Conservation (phyloP, 37 sponge, comb jelly and placozoan genomes). For the Corticium candelabrum region DNA sequence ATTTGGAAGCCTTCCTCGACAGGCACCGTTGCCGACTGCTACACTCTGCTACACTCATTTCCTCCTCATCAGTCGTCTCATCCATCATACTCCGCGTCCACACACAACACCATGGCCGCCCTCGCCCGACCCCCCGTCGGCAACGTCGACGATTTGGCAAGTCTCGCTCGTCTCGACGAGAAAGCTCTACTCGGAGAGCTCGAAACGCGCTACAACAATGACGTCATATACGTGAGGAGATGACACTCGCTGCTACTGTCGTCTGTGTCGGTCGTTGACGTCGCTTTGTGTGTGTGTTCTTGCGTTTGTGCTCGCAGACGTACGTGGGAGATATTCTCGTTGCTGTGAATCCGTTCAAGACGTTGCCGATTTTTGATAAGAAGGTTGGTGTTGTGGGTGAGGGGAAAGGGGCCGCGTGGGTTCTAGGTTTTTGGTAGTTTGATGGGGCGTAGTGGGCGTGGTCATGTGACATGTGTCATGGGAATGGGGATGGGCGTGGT, state of each 20-base stretch:
- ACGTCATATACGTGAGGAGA: slow-evolving; percentile 53
- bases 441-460: slow-evolving; percentile 29
- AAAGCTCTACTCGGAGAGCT: slow-evolving; percentile 44
- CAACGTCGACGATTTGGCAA: slow-evolving; percentile 51
- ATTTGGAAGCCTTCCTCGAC: no score
- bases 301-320: slow-evolving; percentile 23
- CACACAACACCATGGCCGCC: no score
- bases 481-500: background rate
- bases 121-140: background rate
- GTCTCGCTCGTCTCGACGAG: slow-evolving; percentile 45
- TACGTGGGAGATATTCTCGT: slow-evolving; percentile 75
- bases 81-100: no score
- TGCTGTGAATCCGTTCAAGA: slow-evolving; percentile 72
- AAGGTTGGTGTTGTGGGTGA: slow-evolving; percentile 20
- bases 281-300: background rate
- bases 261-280: background rate
- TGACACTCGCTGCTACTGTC: background rate
- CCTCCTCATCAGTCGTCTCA: no score
- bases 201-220: slow-evolving; percentile 37
- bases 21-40: no score
- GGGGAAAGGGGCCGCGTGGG: no score
- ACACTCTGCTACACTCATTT: no score
- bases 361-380: slow-evolving; percentile 38
- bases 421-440: no score
- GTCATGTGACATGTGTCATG: background rate